A percentile compares a stretch with the other conserved stretches of the same genome.
Evolutionary conservation across 2,113 vertebrate species (phyloP).

Genomic region (Etheostoma spectabile): DNA sequence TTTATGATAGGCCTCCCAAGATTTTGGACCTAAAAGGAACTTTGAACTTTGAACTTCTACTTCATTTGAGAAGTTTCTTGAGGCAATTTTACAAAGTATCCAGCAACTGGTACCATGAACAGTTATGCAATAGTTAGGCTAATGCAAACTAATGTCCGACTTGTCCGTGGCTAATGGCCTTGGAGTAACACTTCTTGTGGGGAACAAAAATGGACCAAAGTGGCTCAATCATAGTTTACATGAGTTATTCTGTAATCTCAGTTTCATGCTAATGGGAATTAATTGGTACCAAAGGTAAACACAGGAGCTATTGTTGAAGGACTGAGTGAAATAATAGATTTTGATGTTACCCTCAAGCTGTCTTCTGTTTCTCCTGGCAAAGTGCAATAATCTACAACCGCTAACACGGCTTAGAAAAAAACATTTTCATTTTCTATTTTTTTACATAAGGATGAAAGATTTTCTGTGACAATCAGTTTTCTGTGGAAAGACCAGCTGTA

Average conservation of each 20-base stretch:
- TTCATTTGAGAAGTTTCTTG: conserved; percentile 4
- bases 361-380: neutral
- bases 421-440: too few species aligned
- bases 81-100: conserved; percentile 37
- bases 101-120: conserved; percentile 12
- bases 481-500: conserved; percentile 70
- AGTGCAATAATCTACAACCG: neutral
- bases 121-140: neutral
- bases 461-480: conserved; percentile 55
- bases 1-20: conserved; percentile 62
- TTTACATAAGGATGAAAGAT: conserved; percentile 13
- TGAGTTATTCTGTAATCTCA: conserved; percentile 47
- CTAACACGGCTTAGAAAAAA: neutral
- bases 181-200: neutral
- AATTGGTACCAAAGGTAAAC: conserved; percentile 30
- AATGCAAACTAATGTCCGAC: neutral
- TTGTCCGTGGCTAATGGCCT: conserved; percentile 9
- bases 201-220: conserved; percentile 1
- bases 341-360: neutral
- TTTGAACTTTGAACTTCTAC: conserved; percentile 71
- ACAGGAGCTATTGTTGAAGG: neutral
- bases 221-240: conserved; percentile 23
- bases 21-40: conserved; percentile 55
- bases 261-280: conserved; percentile 20
- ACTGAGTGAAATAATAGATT: conserved; percentile 8